phyloP scores from a whole-genome alignment of 2,888 invertebrate genomes.

The Pseudococcus jackbeardsleyi region DNA sequence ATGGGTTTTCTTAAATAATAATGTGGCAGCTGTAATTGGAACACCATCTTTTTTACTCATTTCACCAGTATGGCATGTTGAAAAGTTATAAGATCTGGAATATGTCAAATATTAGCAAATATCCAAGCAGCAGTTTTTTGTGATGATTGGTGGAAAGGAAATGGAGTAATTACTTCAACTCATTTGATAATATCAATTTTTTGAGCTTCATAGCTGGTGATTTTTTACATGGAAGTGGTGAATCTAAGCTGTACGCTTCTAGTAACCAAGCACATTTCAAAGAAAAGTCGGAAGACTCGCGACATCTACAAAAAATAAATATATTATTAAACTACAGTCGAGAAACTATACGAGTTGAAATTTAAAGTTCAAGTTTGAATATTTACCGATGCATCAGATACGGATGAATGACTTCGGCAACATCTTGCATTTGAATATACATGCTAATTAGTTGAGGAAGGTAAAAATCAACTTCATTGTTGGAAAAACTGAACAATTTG shows the following conservation, averaged over 20 bases:
- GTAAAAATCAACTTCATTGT: conserved; percentile 95
- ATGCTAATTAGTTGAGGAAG: conserved; percentile 97
- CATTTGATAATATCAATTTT: conserved; percentile 80
- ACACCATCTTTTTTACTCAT: conserved; percentile 24
- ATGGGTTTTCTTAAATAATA: conserved; percentile 78
- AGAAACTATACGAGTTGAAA: conserved; percentile 57
- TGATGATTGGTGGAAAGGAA: background rate
- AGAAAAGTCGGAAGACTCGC: conserved; percentile 95
- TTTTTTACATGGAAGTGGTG: conserved; percentile 77
- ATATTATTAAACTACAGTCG: background rate
- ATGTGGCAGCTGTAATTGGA: conserved; percentile 49
- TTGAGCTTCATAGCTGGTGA: conserved; percentile 82
- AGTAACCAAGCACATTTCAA: conserved; percentile 96
- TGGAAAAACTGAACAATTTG: conserved; percentile 94
- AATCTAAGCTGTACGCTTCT: conserved; percentile 91
- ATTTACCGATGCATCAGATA: conserved; percentile 82
- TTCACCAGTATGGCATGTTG: conserved; percentile 50
- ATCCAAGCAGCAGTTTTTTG: background rate
- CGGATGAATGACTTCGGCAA: conserved; percentile 92
- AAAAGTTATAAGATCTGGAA: conserved; percentile 30
- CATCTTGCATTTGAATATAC: conserved; percentile 98
- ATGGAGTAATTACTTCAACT: conserved; percentile 67
- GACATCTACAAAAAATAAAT: conserved; percentile 75
- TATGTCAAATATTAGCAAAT: background rate
- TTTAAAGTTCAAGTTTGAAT: background rate